phyloP scores from a whole-genome alignment of 2,888 invertebrate genomes.

The Drosophila siamana region DNA sequence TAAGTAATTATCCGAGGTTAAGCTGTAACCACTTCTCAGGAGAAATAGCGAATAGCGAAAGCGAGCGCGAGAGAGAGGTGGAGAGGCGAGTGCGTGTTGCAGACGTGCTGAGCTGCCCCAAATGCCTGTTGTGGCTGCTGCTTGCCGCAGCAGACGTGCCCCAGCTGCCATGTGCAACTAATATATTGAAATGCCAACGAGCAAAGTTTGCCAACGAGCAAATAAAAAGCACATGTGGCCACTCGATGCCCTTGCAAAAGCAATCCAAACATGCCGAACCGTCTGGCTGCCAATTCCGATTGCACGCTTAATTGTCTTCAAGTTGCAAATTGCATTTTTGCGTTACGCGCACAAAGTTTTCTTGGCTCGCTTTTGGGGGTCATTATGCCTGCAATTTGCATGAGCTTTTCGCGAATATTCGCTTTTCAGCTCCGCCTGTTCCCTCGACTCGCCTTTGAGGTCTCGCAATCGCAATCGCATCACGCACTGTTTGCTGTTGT shows the following conservation, averaged over 20 bases:
- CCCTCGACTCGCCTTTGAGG: constrained; percentile 42
- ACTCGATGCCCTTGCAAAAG: constrained; percentile 26
- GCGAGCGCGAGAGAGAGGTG: no score
- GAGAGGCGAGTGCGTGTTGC: constrained; percentile 16
- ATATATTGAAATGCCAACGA: constrained; percentile 35
- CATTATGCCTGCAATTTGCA: constrained; percentile 11
- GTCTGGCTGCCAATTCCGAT: neutral
- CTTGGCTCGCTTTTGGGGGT: constrained; percentile 14
- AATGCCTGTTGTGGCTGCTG: neutral
- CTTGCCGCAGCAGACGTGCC: constrained; percentile 41
- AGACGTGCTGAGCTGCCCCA: constrained; percentile 17
- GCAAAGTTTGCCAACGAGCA: constrained; percentile 49
- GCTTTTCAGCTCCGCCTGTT: constrained; percentile 37
- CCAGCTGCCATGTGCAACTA: constrained; percentile 48
- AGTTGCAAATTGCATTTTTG: constrained; percentile 37
- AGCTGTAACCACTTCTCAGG: constrained; percentile 25
- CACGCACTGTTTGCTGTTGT: constrained; percentile 25
- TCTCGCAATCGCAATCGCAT: constrained; percentile 38
- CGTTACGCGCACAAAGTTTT: constrained; percentile 30
- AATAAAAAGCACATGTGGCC: constrained; percentile 58
- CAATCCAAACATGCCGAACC: neutral
- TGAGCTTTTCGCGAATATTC: constrained; percentile 9
- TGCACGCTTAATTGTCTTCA: constrained; percentile 42
- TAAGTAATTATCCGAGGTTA: constrained; percentile 66
- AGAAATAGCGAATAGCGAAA: neutral